phyloP scores from a whole-genome alignment of 2,888 invertebrate genomes.

The Petrolisthes manimaculis region DNA sequence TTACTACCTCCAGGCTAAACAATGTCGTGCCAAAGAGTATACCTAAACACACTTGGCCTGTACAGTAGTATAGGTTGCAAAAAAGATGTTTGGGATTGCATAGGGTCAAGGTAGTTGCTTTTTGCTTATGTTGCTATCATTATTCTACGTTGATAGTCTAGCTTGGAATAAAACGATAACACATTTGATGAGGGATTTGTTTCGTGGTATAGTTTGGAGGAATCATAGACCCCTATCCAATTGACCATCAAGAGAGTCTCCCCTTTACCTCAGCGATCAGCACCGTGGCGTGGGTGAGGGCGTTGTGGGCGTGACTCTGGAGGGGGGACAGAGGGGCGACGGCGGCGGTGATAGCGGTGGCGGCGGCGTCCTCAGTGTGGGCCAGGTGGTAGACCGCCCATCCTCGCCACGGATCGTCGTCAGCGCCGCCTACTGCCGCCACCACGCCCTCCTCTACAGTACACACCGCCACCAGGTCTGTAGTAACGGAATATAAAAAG shows the following conservation, averaged over 20 bases:
- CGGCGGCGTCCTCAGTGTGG: not conserved
- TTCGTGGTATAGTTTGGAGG: not conserved
- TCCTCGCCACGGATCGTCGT: not conserved
- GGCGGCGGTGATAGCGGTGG: slow-evolving; percentile 13
- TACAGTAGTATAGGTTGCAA: too few relatives aligned
- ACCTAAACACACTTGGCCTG: too few relatives aligned
- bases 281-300: slow-evolving; percentile 27
- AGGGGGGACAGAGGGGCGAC: slow-evolving; percentile 9
- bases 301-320: slow-evolving; percentile 24
- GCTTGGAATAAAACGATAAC: too few relatives aligned
- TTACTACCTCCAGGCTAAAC: too few relatives aligned
- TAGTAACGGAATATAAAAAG: not conserved
- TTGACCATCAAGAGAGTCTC: not conserved
- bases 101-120: too few relatives aligned
- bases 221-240: not conserved
- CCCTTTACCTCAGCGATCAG: slow-evolving; percentile 10
- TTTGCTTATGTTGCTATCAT: too few relatives aligned
- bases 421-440: not conserved
- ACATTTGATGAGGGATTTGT: slow-evolving; percentile 5
- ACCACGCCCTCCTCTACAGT: not conserved
- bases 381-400: slow-evolving; percentile 24
- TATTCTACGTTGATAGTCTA: too few relatives aligned
- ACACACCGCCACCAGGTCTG: slow-evolving; percentile 24
- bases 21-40: too few relatives aligned
- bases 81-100: too few relatives aligned